Evolutionary conservation across 2,113 vertebrate species (phyloP), one percentile per base, ranked within the genome.

Genomic region (Boleophthalmus pectinirostris): DNA sequence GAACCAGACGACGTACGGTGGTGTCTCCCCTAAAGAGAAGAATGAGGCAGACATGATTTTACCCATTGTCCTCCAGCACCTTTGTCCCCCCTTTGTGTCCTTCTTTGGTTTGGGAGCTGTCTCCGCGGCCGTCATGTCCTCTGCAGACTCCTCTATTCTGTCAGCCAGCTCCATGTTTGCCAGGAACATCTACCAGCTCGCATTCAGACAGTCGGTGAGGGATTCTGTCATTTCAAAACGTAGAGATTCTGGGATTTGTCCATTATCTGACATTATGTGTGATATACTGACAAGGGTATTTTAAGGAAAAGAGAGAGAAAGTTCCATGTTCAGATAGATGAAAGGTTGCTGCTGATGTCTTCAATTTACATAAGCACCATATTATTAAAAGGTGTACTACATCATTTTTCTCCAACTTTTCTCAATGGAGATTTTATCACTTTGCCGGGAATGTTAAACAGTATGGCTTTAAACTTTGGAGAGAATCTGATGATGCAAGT

Each of bases 121-220:
- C 20, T 98, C 97, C 49, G 97, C 97, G 64, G 98, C 97, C 0
- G 97, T 99, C 74, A 99, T 99, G 97, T 99, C 98, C 0, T 99
- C 97, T 9, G 97, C 97, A 38, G 98, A 99, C 87, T 99, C 98
- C 25, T 99, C 98, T 64, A 99, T 99, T 87, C 92, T 99, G 70
- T 99, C 98, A 54, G 98, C 98, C 38, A 99, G 97, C 88, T 99
- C 98, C 29, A 99, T 99, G 98, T 99, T 99, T 90, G 97, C 96
- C 5, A 94, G 97, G 77, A 99, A 99, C 77, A 99, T 99, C 90
- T 99, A 99, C 82, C 94, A 99, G 81, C 93, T 97, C 53, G 96
- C 97, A 61, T 98, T 99, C 77, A 95, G 98, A 68, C 98, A 99
- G 91, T 96, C 97, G 54, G 98, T 99, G 84, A 96, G 91, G 72